phyloP scores from a whole-genome alignment of 2,888 invertebrate genomes.

The Monoplex corrugatus region DNA sequence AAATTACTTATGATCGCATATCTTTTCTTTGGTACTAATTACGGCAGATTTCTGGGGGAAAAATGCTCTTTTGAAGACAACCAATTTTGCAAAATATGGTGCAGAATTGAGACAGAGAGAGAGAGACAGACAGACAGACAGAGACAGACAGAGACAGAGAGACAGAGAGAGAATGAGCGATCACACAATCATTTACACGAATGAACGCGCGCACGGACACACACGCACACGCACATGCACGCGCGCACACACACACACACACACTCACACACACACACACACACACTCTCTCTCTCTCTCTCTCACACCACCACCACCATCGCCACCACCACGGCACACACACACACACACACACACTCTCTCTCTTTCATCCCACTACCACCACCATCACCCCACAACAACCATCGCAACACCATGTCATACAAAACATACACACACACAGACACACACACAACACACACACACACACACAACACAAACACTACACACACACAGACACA shows the following conservation, averaged over 20 bases:
- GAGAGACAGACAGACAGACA: neutral
- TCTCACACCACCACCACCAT: neutral
- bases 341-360: neutral
- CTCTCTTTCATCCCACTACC: neutral
- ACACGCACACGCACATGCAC: neutral
- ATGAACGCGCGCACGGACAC: neutral
- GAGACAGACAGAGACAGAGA: neutral
- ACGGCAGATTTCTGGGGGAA: too few relatives aligned
- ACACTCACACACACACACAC: neutral
- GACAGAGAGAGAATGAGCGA: neutral
- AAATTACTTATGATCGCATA: too few relatives aligned
- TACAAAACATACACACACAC: neutral
- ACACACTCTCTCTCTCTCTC: neutral
- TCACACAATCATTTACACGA: neutral
- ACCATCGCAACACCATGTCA: neutral
- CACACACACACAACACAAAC: neutral
- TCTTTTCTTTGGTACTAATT: too few relatives aligned
- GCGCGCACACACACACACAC: neutral
- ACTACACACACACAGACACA: neutral
- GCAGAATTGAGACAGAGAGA: neutral
- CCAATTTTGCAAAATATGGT: neutral
- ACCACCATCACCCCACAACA: neutral
- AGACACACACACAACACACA: conserved; percentile 7
- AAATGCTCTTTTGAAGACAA: neutral
- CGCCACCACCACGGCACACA: neutral